Conservation (phyloP, 2,113 vertebrate genomes). For the Conger conger region DNA sequence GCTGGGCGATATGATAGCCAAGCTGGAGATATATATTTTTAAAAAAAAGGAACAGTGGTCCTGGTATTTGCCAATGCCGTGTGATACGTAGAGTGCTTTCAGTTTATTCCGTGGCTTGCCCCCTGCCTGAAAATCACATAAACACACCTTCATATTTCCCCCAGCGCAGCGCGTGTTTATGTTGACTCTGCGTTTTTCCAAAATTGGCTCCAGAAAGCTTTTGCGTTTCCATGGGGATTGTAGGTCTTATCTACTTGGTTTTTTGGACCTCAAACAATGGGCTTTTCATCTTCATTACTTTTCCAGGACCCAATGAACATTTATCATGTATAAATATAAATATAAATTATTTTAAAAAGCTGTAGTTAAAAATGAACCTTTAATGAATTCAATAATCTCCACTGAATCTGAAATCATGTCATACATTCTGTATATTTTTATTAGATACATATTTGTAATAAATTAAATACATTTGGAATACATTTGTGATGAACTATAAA, state of each 20-base stretch:
- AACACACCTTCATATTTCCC: conserved; percentile 79
- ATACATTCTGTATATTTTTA: neutral
- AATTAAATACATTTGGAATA: no score
- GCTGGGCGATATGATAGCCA: neutral
- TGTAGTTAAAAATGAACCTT: neutral
- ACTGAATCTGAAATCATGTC: neutral
- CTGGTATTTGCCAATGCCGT: neutral
- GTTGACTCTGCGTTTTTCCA: conserved; percentile 96
- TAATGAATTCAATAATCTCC: neutral
- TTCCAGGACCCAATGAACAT: conserved; percentile 65
- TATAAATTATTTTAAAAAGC: no score
- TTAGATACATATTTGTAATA: neutral
- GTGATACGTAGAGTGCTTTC: conserved; percentile 69
- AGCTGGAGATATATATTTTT: neutral
- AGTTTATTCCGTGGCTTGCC: conserved; percentile 78
- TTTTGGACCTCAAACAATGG: conserved; percentile 82
- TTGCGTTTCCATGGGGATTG: conserved; percentile 85
- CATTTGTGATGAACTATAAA: neutral
- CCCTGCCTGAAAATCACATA: conserved; percentile 74
- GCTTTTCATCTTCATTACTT: conserved; percentile 78
- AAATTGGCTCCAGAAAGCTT: conserved; percentile 90
- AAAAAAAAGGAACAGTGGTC: neutral
- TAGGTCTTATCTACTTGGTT: conserved; percentile 84
- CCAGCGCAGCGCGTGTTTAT: conserved; percentile 82
- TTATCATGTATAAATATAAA: neutral